Percentiles rank a stretch among this genome's conserved stretches.
phyloP scores from a whole-genome alignment of 2,113 vertebrate species.

The Bombycilla garrulus region DNA sequence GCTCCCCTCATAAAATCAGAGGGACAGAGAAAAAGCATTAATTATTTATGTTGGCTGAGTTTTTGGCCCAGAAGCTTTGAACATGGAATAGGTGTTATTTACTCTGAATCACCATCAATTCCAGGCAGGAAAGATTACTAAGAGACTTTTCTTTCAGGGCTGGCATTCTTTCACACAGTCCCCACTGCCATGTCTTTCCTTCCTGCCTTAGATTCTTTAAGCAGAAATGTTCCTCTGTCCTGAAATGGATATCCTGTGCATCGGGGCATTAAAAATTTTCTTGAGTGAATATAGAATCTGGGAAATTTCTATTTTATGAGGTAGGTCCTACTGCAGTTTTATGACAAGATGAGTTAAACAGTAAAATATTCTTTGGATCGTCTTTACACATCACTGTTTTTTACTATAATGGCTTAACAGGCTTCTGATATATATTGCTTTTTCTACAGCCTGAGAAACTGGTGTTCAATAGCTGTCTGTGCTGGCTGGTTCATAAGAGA shows the following conservation, averaged over 20 bases:
- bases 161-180: not conserved
- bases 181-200: not conserved
- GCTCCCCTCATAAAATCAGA: not conserved
- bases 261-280: not conserved
- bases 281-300: not conserved
- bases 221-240: not conserved
- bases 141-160: not conserved
- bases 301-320: not conserved
- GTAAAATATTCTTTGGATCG: not conserved
- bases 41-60: conserved; percentile 6
- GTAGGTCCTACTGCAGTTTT: not conserved
- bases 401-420: not conserved
- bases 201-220: not conserved
- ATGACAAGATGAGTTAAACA: not conserved
- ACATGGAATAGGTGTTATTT: conserved; percentile 16
- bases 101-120: not conserved
- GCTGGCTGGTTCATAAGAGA: not conserved
- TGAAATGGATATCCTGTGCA: not conserved
- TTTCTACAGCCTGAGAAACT: not conserved
- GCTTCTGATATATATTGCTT: not conserved
- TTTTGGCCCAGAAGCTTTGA: conserved; percentile 35
- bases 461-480: not conserved
- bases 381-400: not conserved
- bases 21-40: not conserved
- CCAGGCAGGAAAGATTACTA: not conserved